Base-by-base conservation (phyloP, 2,888 invertebrate species). In the Tanypteryx hageni region DNA sequence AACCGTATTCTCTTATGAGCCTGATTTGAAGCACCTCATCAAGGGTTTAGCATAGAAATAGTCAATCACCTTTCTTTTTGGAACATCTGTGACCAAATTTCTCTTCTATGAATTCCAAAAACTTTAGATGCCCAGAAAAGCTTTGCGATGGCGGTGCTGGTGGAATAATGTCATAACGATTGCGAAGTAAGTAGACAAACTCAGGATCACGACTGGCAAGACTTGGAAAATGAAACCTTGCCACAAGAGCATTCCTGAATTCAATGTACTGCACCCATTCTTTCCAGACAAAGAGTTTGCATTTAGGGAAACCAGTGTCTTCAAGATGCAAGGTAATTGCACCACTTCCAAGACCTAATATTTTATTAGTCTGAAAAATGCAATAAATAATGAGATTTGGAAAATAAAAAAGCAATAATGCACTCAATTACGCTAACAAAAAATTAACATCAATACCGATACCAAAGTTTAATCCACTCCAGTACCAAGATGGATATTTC, bases 261-360 rank as follows among this genome's bases (percentile, higher is more conserved):
- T 89, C 89, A 44, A 89, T 68, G 11, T 68, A 89, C 8, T 89
- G 64, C 9, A 89, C 89, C 89, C 89, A 89, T 13, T 89, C 89
- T 56, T 44, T 61, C 89, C 89, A 89, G 44, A 89, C 89, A 89
- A 89, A 89, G n/a, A 89, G 64, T 27, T 68, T 59, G 0, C 10
- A 9, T 18, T 9, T 0, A 56, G 10, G 11, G 7, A 9, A 0
- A n/a, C 0, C 56, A 82, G 82, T 44, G 8, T 82, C 82, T 27
- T 11, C 57, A 18, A 18, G 14, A 56, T 13, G 11, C 57, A n/a
- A 83, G 14, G 7, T 0, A 56, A 18, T 57, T 16, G 16, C 11
- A 56, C 27, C 83, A 7, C n/a, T 11, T 0, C 27, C 44, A 18
- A 68, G 89, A 10, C 18, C 16, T 18, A 89, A 13, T n/a, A 89